Percentiles rank a stretch among this genome's conserved stretches.
Conservation (phyloP, 2,113 vertebrate genomes). For the Trematomus loennbergii region DNA sequence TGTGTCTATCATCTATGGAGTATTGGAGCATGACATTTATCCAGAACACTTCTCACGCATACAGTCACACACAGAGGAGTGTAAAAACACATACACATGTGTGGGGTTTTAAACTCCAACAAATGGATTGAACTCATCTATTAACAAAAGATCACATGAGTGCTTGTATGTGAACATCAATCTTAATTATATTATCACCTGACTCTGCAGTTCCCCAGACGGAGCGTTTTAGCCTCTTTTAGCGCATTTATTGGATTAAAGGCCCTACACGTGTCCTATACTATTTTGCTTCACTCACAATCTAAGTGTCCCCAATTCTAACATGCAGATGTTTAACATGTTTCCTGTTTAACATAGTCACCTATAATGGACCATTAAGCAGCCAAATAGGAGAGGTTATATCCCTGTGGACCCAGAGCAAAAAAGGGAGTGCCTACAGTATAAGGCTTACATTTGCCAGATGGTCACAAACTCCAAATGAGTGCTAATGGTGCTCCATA, state of each 20-base stretch:
- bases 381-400: not conserved
- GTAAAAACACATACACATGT: not conserved
- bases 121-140: not conserved
- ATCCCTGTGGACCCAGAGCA: not conserved
- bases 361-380: not conserved
- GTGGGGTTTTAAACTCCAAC: not conserved
- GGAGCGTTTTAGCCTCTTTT: not conserved
- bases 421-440: not conserved
- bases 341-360: not conserved
- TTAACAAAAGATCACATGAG: not conserved
- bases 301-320: not conserved
- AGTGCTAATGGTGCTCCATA: not conserved
- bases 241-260: not conserved
- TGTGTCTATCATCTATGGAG: slow-evolving; percentile 9
- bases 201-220: not conserved
- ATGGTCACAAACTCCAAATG: not conserved
- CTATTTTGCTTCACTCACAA: not conserved
- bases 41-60: not conserved
- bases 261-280: not conserved
- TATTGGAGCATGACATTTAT: slow-evolving; percentile 14
- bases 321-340: not conserved
- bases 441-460: not conserved
- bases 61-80: not conserved
- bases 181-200: no score
- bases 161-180: not conserved